Percentiles rank a stretch among this genome's conserved stretches.
These are phyloP conservation scores for Pedionomus torquatus DNA, from an alignment of 2,113 vertebrate species.

Conservation along the genomic window DNA sequence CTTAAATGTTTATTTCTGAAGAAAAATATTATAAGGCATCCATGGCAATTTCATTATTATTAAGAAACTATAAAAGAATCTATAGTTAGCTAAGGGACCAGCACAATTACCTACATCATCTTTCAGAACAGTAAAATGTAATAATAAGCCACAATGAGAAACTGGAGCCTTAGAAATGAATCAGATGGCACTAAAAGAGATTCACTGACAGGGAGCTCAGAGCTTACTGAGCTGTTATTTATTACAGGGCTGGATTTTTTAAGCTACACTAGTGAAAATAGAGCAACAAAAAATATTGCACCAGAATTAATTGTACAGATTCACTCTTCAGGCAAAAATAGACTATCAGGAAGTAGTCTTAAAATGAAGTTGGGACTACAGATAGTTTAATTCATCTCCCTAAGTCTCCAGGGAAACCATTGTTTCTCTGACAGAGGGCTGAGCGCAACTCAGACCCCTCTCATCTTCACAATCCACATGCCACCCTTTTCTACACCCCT, in stretches of 20 bases:
- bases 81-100: conserved; percentile 32
- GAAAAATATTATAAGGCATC: conserved; percentile 46
- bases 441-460: background rate
- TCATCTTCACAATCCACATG: background rate
- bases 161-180: conserved; percentile 42
- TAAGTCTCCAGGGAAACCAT: background rate
- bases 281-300: conserved; percentile 27
- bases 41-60: conserved; percentile 32
- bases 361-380: background rate
- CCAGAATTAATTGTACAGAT: conserved; percentile 15
- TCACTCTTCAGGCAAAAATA: background rate
- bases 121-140: conserved; percentile 39
- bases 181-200: conserved; percentile 50
- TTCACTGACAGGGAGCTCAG: conserved; percentile 29
- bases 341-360: background rate
- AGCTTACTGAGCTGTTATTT: conserved; percentile 15
- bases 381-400: background rate
- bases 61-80: conserved; percentile 39
- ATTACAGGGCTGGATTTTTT: conserved; percentile 17
- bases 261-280: conserved; percentile 24
- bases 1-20: conserved; percentile 64
- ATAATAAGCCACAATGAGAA: conserved; percentile 50
- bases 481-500: background rate
- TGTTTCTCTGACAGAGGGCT: background rate
- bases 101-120: conserved; percentile 14